Base-by-base conservation (phyloP, 1,140 invertebrate species). In the Tyrophagus putrescentiae region DNA sequence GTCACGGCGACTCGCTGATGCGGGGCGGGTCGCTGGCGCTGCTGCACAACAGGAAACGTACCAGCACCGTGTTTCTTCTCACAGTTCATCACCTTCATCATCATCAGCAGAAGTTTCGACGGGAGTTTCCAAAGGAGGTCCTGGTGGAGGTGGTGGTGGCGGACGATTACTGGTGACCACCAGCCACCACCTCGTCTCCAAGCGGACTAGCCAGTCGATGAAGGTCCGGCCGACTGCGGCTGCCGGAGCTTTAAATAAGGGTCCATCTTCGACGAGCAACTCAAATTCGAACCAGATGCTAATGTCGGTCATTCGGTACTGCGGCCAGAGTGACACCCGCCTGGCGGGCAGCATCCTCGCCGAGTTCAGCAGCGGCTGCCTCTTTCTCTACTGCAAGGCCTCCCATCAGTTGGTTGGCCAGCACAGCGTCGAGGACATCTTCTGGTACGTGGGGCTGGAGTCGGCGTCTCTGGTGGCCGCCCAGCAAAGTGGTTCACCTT, bases 311-410 rank as follows among this genome's bases (percentile, higher is more conserved):
- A 54, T 54, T 21, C 52, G 52, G 25, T 54, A 54, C 25, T 54
- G 52, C 25, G 52, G 52, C 32, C 52, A 54, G 25, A 54, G 25
- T 54, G 52, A 54, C 27, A 54, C 52, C n/a, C 52, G 52, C n/a
- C n/a, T 27, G 1, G 52, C 25, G 3, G 39, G 39, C 21, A 13
- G 21, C 9, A 27, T 54, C 4, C 27, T 54, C 3, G 52, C 52
- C 11, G 52, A 54, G 39, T 54, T 54, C 16, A 34, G 31, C 11
- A 13, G 13, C n/a, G 32, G 31, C 9, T 27, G 13, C 32, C 27
- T 54, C 21, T 54, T 54, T 31, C 25, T 54, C n/a, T 54, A 54
- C 27, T 54, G 52, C 27, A 54, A 54, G 13, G 52, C 32, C n/a
- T 34, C 13, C n/a, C 52, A 54, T 33, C 52, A 54, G n/a, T 54